Percentiles rank a stretch among this genome's conserved stretches.
phyloP scores from a whole-genome alignment of 2,888 invertebrate species.

The Tiliacea citrago region DNA sequence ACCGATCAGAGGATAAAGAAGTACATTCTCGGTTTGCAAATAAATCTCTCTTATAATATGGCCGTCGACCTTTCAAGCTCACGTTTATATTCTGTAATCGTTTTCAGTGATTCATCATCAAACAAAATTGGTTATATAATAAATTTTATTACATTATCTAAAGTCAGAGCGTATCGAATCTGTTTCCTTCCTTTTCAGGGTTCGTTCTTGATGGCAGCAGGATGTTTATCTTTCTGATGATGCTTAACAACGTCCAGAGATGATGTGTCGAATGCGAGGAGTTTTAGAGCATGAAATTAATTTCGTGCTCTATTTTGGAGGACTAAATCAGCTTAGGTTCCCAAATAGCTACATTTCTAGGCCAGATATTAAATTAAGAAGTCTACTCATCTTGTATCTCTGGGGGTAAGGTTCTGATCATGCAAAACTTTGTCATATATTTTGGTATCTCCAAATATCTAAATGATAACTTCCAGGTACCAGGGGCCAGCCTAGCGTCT shows the following conservation, averaged over 20 bases:
- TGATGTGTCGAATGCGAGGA: neutral
- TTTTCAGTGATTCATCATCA: conserved; percentile 45
- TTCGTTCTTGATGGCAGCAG: conserved; percentile 26
- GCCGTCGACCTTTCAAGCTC: conserved; percentile 45
- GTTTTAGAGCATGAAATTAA: neutral
- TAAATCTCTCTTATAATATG: conserved; percentile 60
- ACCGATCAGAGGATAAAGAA: conserved; percentile 65
- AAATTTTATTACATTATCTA: conserved; percentile 44
- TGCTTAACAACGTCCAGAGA: neutral
- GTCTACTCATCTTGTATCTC: neutral
- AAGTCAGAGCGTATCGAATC: conserved; percentile 29
- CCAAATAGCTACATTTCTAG: neutral
- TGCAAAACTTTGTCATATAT: neutral
- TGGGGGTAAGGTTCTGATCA: neutral
- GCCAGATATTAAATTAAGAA: neutral
- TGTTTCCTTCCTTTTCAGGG: conserved; percentile 28
- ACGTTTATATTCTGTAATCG: conserved; percentile 34
- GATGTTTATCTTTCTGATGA: conserved; percentile 41
- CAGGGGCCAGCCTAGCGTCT: conserved; percentile 38
- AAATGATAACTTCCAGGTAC: conserved; percentile 28
- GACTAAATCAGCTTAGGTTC: neutral
- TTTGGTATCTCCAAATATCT: neutral
- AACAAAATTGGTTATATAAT: conserved; percentile 44
- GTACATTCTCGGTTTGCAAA: conserved; percentile 43
- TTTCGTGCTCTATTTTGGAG: conserved; percentile 1